These are phyloP conservation scores for Phortica okadai DNA, from an alignment of 2,888 invertebrate species.

Conservation along the genomic window DNA sequence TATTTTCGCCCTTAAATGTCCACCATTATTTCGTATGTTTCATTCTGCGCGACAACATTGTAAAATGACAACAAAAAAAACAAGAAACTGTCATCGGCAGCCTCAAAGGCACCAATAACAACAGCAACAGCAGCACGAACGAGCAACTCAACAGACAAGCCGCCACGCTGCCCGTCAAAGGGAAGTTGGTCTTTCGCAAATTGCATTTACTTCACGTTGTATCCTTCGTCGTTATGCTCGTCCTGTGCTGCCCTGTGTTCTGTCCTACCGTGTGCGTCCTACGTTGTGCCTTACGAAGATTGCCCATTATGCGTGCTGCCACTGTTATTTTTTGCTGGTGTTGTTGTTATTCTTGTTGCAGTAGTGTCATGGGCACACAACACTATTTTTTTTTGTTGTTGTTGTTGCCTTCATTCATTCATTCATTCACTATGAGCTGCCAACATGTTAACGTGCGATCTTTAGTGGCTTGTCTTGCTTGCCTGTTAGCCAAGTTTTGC, in stretches of 20 bases:
- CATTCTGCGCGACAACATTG: constrained; percentile 5
- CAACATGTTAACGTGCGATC: constrained; percentile 1
- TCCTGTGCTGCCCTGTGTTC: not conserved
- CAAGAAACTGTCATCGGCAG: not conserved
- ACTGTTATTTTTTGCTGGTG: no score
- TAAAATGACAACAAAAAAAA: constrained; percentile 7
- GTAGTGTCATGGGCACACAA: not conserved
- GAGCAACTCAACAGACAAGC: not conserved
- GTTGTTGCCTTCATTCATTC: not conserved
- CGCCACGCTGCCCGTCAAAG: not conserved
- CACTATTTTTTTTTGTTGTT: not conserved
- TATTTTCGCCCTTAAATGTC: not conserved
- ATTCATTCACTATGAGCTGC: not conserved
- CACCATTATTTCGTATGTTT: not conserved
- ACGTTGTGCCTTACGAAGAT: no score
- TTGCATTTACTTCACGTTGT: not conserved
- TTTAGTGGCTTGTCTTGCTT: not conserved
- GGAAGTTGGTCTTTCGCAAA: not conserved
- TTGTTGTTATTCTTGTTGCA: no score
- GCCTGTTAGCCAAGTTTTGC: not conserved
- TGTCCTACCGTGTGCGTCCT: no score
- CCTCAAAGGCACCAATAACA: not conserved
- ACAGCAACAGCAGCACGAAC: not conserved
- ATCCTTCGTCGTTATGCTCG: not conserved
- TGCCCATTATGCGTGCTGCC: no score